Evolutionary conservation across 2,888 invertebrate genomes (phyloP).

Genomic region (Drosophila lacicola): DNA sequence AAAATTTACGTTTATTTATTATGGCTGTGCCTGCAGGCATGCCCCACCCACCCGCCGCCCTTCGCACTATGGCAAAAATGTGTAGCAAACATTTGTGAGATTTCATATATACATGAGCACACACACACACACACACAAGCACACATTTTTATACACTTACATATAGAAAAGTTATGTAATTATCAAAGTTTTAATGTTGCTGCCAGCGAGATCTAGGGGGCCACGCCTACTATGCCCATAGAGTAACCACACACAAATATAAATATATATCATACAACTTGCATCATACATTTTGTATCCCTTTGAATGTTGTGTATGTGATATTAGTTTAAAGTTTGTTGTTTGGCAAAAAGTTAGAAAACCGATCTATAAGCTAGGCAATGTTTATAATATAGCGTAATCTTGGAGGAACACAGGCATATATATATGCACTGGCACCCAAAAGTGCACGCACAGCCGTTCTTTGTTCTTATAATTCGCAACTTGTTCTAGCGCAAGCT

Average conservation of each 20-base stretch:
- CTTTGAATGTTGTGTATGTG: slow-evolving; percentile 23
- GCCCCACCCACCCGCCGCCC: slow-evolving; percentile 19
- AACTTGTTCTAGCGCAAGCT: slow-evolving; percentile 2
- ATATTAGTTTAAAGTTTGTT: slow-evolving; percentile 26
- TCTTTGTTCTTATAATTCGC: slow-evolving; percentile 12
- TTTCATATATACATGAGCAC: slow-evolving; percentile 23
- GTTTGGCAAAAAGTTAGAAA: slow-evolving; percentile 7
- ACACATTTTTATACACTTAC: slow-evolving; percentile 7
- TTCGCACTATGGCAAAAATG: slow-evolving; percentile 54
- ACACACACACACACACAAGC: slow-evolving; percentile 6
- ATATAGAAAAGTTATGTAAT: slow-evolving; percentile 74
- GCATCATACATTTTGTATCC: slow-evolving; percentile 47
- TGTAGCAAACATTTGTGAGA: slow-evolving; percentile 74
- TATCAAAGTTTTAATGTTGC: slow-evolving; percentile 79
- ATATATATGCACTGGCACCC: too few species aligned
- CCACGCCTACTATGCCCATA: slow-evolving; percentile 10
- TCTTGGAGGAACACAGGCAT: neutral
- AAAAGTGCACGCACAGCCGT: neutral
- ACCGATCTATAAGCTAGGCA: slow-evolving; percentile 5
- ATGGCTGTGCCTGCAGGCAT: slow-evolving; percentile 51
- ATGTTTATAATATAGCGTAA: neutral
- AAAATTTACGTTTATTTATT: slow-evolving; percentile 80
- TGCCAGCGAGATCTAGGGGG: slow-evolving; percentile 27
- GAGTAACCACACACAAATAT: slow-evolving; percentile 7
- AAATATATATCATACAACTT: slow-evolving; percentile 27